Evolutionary conservation across 2,113 vertebrate genomes (phyloP), one percentile per base, ranked within the genome.

Genomic region (Misgurnus mizolepis): DNA sequence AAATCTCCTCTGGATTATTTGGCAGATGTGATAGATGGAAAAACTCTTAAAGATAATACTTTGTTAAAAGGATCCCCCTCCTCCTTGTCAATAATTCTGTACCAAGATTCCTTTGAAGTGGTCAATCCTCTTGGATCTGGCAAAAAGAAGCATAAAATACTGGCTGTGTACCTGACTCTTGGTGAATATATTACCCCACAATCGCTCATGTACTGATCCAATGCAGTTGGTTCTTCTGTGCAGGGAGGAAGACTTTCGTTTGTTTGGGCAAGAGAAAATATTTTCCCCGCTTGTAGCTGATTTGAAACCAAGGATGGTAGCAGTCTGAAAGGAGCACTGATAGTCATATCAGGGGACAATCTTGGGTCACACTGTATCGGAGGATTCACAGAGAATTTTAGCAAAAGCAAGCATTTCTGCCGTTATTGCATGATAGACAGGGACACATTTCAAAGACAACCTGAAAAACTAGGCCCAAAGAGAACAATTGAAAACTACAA

Each of bases 251-350:
- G 45, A 49, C 5, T 49, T 49, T 49, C 6, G 45, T 49, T 49
- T 49, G 2, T 49, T 49, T 49, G 45, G 60, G 4, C 60, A 62
- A 62, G 4, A 62, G 10, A 62, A 62, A 27, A n/a, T n/a, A n/a
- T n/a, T 62, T 4, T 62, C 60, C 60, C 60, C 50, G 67, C 18
- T 55, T 12, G 22, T 62, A 34, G 27, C 58, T 61, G 58, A 61
- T 61, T 61, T 61, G 8, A 61, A 61, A 61, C n/a, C n/a, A 60
- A 60, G 22, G 58, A 60, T 60, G 58, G 58, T 60, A 60, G n/a
- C 58, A 10, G n/a, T 60, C n/a, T 62, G 60, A 62, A 62, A 6
- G 60, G 60, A 6, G 22, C 11, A 34, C 11, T 62, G 11, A 39
- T 39, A 6, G 60, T 10, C 4, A 62, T 62, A 14, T 14, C 60